Conservation (phyloP, 64 coral and sea anemone species). For the Anthopleura sola region DNA sequence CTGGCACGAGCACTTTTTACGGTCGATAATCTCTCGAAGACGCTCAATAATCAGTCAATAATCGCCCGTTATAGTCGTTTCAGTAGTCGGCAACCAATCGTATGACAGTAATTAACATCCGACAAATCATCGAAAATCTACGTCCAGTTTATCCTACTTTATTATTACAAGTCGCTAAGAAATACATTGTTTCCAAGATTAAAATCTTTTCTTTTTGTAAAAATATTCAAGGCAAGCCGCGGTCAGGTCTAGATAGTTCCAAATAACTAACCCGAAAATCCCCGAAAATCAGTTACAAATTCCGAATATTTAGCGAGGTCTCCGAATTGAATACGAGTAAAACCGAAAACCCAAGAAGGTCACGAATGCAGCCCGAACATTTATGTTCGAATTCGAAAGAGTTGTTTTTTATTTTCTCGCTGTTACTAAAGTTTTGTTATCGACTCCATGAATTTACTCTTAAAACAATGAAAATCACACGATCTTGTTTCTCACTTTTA, state of each 20-base stretch:
- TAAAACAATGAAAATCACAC: not conserved
- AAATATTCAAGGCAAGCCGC: too few species aligned
- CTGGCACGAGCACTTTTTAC: constrained; percentile 4
- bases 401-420: too few species aligned
- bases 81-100: not conserved
- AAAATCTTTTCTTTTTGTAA: too few species aligned
- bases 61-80: not conserved
- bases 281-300: not conserved
- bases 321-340: not conserved
- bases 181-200: too few species aligned
- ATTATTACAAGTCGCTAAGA: too few species aligned
- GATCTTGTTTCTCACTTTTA: not conserved
- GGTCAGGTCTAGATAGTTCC: too few species aligned
- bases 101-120: not conserved
- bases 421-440: too few species aligned
- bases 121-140: too few species aligned
- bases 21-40: constrained; percentile 1
- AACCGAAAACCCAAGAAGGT: not conserved
- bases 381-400: not conserved
- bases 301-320: not conserved
- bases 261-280: too few species aligned
- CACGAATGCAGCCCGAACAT: not conserved
- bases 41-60: not conserved
- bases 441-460: too few species aligned
- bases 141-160: not conserved